Percentiles rank a stretch among this genome's conserved stretches.
phyloP scores from a whole-genome alignment of 2,797 vertebrate genomes.

The Siniperca undulata region DNA sequence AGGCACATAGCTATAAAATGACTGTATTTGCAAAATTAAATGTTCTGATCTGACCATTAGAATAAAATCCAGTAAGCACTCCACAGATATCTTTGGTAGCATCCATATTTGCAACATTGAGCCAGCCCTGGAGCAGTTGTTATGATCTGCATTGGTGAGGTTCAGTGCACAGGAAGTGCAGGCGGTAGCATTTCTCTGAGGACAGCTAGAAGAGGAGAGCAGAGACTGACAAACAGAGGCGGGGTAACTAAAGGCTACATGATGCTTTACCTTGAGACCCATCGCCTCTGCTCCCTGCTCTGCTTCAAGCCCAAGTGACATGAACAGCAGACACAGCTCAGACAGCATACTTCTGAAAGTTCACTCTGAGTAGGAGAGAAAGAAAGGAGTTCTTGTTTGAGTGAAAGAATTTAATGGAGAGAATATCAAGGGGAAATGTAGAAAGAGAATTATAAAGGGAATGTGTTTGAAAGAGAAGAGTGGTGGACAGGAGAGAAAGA shows the following conservation, averaged over 20 bases:
- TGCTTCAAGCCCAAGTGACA: conserved; percentile 65
- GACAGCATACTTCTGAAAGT: conserved; percentile 65
- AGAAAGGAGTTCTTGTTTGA: conserved; percentile 51
- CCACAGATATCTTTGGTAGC: conserved; percentile 9
- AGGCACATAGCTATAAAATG: conserved; percentile 1
- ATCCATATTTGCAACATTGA: conserved; percentile 32
- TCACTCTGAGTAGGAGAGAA: conserved; percentile 57
- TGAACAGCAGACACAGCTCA: conserved; percentile 60
- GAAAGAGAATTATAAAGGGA: conserved; percentile 64
- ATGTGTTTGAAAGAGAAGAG: conserved; percentile 50
- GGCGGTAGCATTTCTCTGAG: conserved; percentile 51
- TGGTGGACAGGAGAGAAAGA: conserved; percentile 58
- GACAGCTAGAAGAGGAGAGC: conserved; percentile 58
- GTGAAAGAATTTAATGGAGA: conserved; percentile 56
- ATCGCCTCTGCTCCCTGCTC: conserved; percentile 57
- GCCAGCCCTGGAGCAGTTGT: conserved; percentile 26
- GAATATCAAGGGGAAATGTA: conserved; percentile 65
- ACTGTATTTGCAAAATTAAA: background rate
- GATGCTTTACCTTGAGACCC: conserved; percentile 75
- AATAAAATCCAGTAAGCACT: conserved; percentile 11
- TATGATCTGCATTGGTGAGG: conserved; percentile 51
- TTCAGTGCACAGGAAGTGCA: conserved; percentile 61
- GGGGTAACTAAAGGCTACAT: conserved; percentile 62
- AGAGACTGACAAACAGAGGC: conserved; percentile 74
- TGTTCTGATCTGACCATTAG: conserved; percentile 13